Evolutionary conservation across 2,797 vertebrate genomes (phyloP).

Genomic region (Rousettus madagascariensis): DNA sequence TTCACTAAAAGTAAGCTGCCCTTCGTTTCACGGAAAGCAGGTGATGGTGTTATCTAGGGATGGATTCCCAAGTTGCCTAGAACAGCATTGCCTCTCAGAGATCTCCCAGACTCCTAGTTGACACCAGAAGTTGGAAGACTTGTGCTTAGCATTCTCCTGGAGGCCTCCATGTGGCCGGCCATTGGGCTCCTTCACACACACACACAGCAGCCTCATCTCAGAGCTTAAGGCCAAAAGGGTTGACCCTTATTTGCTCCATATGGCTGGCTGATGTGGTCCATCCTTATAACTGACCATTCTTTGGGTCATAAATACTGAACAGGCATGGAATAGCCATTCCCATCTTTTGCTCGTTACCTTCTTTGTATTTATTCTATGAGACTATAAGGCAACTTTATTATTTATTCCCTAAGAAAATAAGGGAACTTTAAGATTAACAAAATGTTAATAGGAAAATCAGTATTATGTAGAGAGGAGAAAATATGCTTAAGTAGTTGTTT

Average conservation of each 20-base stretch:
- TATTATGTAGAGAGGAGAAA: neutral
- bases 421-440: neutral
- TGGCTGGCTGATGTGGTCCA: neutral
- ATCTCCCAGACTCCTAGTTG: neutral
- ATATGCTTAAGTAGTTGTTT: neutral
- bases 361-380: neutral
- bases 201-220: neutral
- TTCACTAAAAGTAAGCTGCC: slow-evolving; percentile 43
- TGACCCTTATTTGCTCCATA: neutral
- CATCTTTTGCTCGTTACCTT: neutral
- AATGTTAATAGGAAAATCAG: neutral
- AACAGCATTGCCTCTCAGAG: neutral
- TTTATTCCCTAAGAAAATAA: neutral
- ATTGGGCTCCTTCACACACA: neutral
- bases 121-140: neutral
- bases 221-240: neutral
- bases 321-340: neutral
- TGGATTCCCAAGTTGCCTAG: neutral
- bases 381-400: neutral
- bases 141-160: neutral
- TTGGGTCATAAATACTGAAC: neutral
- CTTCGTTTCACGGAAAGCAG: slow-evolving; percentile 24
- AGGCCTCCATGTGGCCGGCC: neutral
- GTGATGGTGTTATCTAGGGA: neutral
- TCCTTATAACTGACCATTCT: neutral